Evolutionary conservation across 1,140 invertebrate species (phyloP), one percentile per base, ranked within the genome.

Genomic region (Nilaparvata lugens): DNA sequence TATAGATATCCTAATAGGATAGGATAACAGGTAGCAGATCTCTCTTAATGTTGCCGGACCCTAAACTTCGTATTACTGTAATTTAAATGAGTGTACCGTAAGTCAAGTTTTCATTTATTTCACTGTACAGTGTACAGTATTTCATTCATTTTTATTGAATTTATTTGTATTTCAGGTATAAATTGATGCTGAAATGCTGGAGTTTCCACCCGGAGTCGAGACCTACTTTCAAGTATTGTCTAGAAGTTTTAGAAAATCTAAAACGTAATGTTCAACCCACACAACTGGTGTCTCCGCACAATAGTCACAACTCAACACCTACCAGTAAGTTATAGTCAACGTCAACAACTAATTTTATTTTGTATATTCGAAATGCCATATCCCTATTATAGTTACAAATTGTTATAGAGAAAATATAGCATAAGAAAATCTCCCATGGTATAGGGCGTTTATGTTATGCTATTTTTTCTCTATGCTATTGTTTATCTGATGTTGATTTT

Each of bases 101-200:
- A 21, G 7, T 23, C 13, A 21, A 52, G n/a, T 48, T 57, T 51
- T 9, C 31, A 13, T 5, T 23, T 16, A n/a, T 6, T 9, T 48
- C 19, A 53, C 9, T 16, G 7, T 7, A 6, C 21, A 51, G 38
- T 14, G n/a, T 57, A 11, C n/a, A 16, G 5, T 40, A 6, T 23
- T 21, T 16, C 18, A 48, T 14, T 21, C 13, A n/a, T 9, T 9
- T 48, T 52, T 57, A 11, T 57, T 21, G n/a, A 28, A 14, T 9
- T 7, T 13, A 13, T 7, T 16, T 51, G 43, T 58, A 19, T 73
- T 76, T n/a, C 67, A 92, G 89, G 42, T 87, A 89, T 73, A 74
- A 82, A 54, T 73, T 93, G 21, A 88, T 94, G 77, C 70, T 84
- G 35, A 78, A 83, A 65, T 93, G 90, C 73, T 94, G 91, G 91